These are phyloP conservation scores for Vollenhovia emeryi DNA, from an alignment of 1,140 invertebrate species.

Conservation along the genomic window DNA sequence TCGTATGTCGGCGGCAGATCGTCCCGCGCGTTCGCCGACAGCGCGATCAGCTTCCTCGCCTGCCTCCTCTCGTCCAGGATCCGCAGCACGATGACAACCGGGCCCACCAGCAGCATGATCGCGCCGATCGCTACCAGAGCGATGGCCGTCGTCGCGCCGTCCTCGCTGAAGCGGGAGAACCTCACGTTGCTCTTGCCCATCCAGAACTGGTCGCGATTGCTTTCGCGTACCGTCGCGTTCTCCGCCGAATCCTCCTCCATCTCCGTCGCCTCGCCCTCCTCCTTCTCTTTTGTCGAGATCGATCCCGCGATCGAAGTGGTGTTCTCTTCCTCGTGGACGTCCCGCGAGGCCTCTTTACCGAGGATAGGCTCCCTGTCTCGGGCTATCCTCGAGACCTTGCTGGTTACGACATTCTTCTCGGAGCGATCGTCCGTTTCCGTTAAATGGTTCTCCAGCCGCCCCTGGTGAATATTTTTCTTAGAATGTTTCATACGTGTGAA, in stretches of 20 bases:
- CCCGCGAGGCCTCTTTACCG: background rate
- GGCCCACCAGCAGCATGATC: slow-evolving; percentile 76
- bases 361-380: background rate
- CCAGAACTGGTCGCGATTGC: too few species aligned
- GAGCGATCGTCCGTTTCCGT: background rate
- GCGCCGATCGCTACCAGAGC: slow-evolving; percentile 75
- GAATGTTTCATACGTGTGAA: too few species aligned
- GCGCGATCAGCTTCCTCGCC: slow-evolving; percentile 61
- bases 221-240: background rate
- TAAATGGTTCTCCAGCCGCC: background rate
- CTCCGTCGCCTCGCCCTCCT: background rate
- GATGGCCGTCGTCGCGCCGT: slow-evolving; percentile 72
- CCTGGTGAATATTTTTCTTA: too few species aligned
- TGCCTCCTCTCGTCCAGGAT: slow-evolving; percentile 72
- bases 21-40: slow-evolving; percentile 17
- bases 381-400: background rate
- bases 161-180: slow-evolving; percentile 59
- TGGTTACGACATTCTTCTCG: background rate
- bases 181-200: slow-evolving; percentile 50
- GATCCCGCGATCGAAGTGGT: background rate
- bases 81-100: slow-evolving; percentile 72
- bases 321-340: too few species aligned
- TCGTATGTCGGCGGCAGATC: slow-evolving; percentile 77
- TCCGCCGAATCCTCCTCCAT: background rate
- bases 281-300: background rate